Percentiles rank a stretch among this genome's conserved stretches.
These are phyloP conservation scores for Verasper variegatus DNA, from an alignment of 2,113 vertebrate species.

Conservation along the genomic window DNA sequence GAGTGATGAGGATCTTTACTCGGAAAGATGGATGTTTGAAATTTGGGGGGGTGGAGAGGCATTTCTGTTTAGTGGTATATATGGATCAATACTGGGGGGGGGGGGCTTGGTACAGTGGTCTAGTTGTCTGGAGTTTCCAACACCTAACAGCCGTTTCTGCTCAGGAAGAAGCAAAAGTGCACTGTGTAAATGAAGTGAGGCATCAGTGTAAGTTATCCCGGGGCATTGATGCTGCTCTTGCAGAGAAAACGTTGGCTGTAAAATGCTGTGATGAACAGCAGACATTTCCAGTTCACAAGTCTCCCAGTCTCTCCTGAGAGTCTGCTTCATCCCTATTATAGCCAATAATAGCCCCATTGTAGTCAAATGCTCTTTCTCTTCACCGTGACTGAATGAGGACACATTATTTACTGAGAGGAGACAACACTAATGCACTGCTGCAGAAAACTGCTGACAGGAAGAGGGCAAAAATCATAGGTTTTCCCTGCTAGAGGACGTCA, in stretches of 20 bases:
- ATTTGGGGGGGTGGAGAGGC: slow-evolving; percentile 24
- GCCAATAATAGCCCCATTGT: slow-evolving; percentile 91
- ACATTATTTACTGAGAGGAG: slow-evolving; percentile 86
- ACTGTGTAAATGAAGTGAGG: slow-evolving; percentile 78
- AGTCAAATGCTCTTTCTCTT: slow-evolving; percentile 88
- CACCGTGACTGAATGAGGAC: slow-evolving; percentile 87
- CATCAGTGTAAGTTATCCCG: slow-evolving; percentile 79
- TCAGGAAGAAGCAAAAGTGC: slow-evolving; percentile 73
- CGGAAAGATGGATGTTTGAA: slow-evolving; percentile 54
- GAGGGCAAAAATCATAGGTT: slow-evolving; percentile 80
- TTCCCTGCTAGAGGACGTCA: slow-evolving; percentile 75
- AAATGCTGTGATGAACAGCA: slow-evolving; percentile 83
- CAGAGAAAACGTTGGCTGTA: slow-evolving; percentile 79
- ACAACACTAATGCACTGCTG: slow-evolving; percentile 79
- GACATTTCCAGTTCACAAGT: slow-evolving; percentile 87
- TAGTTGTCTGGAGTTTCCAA: slow-evolving; percentile 60
- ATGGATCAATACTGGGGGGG: slow-evolving; percentile 38
- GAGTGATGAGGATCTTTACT: slow-evolving; percentile 42
- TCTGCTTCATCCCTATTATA: slow-evolving; percentile 88
- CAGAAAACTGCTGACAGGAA: slow-evolving; percentile 85
- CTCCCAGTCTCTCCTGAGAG: slow-evolving; percentile 85
- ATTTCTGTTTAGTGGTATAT: slow-evolving; percentile 30
- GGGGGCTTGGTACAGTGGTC: slow-evolving; percentile 39
- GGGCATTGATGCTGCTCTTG: slow-evolving; percentile 75
- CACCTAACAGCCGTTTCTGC: slow-evolving; percentile 66